Base-by-base conservation (phyloP, 2,113 vertebrate species). In the Hirundichthys speculiger region DNA sequence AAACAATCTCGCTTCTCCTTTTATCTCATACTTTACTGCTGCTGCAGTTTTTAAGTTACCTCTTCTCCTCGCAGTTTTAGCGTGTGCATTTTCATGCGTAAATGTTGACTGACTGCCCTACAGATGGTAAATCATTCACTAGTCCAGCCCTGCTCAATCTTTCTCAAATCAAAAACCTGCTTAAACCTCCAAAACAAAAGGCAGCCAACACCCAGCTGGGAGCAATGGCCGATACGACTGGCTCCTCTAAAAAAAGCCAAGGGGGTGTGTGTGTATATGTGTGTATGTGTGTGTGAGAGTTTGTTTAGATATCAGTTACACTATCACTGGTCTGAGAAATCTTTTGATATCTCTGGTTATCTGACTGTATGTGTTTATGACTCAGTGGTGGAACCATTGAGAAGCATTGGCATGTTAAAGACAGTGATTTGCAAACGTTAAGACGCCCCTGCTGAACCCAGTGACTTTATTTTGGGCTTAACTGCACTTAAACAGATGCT, bases 221-320 rank as follows among this genome's bases (percentile, higher is more conserved):
- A 85, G 78, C 82, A 86, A 88, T 76, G 59, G 65, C 24, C 54
- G 50, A 22, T 51, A 52, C 67, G 50, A 56, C 53, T 4, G 42
- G 38, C 16, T 67, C 9, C 38, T 62, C 58, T 69, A 10, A 63
- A 72, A n/a, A 66, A 67, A 48, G 10, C 16, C 27, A 52, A 67
- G 54, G n/a, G n/a, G n/a, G 52, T 51, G 9, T 39, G 50, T 71
- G 21, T 46, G n/a, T 53, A 19, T 65, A 43, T 45, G 13, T 25
- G n/a, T n/a, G n/a, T n/a, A n/a, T n/a, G n/a, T n/a, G n/a, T n/a
- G n/a, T n/a, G n/a, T n/a, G n/a, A n/a, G n/a, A n/a, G n/a, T 34
- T 34, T 34, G 30, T 34, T 34, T 34, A 9, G 22, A 18, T 18
- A 38, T 15, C 12, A 61, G n/a, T 58, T 24, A 50, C 22, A 51